Conservation (phyloP, 2,797 vertebrate species). For the Semotilus atromaculatus region DNA sequence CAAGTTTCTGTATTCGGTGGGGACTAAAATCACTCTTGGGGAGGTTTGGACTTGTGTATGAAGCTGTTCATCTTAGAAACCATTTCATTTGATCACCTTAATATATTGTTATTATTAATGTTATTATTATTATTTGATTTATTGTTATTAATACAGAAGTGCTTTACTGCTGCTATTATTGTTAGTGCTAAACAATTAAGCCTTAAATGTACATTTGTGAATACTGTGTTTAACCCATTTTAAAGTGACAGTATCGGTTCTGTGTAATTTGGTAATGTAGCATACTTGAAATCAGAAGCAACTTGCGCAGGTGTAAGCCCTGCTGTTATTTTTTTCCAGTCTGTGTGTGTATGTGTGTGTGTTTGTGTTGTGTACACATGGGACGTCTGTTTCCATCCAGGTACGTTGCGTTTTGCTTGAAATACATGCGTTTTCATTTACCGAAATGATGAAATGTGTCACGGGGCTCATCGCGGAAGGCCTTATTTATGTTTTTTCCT, state of each 20-base stretch:
- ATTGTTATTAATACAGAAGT: constrained; percentile 80
- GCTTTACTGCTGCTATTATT: constrained; percentile 86
- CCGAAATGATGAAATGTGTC: neutral
- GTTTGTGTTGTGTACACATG: constrained; percentile 6
- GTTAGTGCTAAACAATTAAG: constrained; percentile 85
- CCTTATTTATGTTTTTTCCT: constrained; percentile 36
- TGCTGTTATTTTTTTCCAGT: constrained; percentile 55
- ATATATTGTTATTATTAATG: constrained; percentile 77
- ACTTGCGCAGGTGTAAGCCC: constrained; percentile 67
- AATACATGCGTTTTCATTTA: neutral
- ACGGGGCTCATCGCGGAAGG: constrained; percentile 17
- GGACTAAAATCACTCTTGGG: constrained; percentile 47
- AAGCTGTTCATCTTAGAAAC: constrained; percentile 60
- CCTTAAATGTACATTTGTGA: constrained; percentile 87
- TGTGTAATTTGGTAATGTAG: constrained; percentile 73
- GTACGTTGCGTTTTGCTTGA: constrained; percentile 33
- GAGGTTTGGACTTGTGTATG: constrained; percentile 46
- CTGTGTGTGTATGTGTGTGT: constrained; percentile 34
- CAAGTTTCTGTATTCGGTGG: constrained; percentile 36
- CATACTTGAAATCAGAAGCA: constrained; percentile 79
- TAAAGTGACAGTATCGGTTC: constrained; percentile 84
- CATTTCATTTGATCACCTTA: constrained; percentile 72
- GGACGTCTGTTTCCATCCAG: constrained; percentile 34
- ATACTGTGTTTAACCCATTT: constrained; percentile 79
- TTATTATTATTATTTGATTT: constrained; percentile 56